A percentile compares a stretch with the other conserved stretches of the same genome.
Evolutionary conservation across 2,888 invertebrate genomes (phyloP).

Genomic region (Pardosa pseudoannulata): DNA sequence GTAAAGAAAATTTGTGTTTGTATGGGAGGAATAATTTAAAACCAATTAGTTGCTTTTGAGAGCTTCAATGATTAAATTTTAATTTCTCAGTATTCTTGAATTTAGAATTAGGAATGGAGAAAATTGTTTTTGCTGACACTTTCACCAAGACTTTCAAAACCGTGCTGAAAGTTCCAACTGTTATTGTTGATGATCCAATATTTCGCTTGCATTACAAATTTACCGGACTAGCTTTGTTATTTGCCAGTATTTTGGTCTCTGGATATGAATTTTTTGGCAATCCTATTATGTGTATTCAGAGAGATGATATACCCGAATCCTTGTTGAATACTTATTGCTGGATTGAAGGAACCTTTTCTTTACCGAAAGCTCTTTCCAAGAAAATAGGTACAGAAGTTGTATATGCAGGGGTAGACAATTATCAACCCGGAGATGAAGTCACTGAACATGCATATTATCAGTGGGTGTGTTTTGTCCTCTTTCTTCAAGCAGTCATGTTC

Average conservation of each 20-base stretch:
- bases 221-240: constrained; percentile 72
- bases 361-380: constrained; percentile 75
- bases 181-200: constrained; percentile 90
- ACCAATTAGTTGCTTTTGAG: no score
- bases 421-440: constrained; percentile 62
- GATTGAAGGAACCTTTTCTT: constrained; percentile 75
- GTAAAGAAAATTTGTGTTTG: no score
- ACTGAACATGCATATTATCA: constrained; percentile 75
- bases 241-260: constrained; percentile 73
- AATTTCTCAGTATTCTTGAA: no score
- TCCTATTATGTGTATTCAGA: constrained; percentile 86
- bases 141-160: constrained; percentile 59
- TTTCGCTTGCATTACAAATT: constrained; percentile 79
- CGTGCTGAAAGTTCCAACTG: constrained; percentile 41
- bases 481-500: constrained; percentile 76
- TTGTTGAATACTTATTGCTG: constrained; percentile 96
- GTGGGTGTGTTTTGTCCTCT: constrained; percentile 77
- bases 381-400: constrained; percentile 71
- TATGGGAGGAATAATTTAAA: no score
- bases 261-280: constrained; percentile 81
- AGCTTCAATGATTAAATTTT: no score
- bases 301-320: constrained; percentile 87
- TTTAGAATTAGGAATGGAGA: constrained; percentile 61
- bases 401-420: constrained; percentile 78
- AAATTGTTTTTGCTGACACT: constrained; percentile 64